Conservation (phyloP, 1,140 invertebrate species). For the Leptinotarsa lineolata region DNA sequence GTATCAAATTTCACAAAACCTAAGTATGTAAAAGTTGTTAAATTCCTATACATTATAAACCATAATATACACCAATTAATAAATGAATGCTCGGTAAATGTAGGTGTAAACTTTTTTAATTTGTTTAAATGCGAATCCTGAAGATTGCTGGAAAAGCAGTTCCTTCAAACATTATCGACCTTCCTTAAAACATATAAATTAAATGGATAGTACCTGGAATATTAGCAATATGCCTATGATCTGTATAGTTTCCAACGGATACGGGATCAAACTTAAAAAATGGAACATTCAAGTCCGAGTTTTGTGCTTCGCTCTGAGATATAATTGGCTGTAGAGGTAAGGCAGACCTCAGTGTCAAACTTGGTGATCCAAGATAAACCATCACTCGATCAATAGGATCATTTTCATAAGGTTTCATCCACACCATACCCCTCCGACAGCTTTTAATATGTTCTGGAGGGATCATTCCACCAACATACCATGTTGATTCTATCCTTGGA, state of each 20-base stretch:
- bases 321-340: conserved; percentile 68
- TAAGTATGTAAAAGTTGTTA: too few relatives aligned
- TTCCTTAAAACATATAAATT: too few relatives aligned
- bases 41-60: too few relatives aligned
- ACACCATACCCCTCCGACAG: conserved; percentile 39
- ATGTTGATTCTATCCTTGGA: conserved; percentile 78
- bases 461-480: conserved; percentile 73
- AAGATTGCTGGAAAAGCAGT: too few relatives aligned
- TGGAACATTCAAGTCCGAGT: conserved; percentile 61
- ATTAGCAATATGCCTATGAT: conserved; percentile 67
- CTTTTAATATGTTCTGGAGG: conserved; percentile 58
- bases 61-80: too few relatives aligned
- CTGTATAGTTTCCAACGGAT: conserved; percentile 60
- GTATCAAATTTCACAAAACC: too few relatives aligned
- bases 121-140: too few relatives aligned
- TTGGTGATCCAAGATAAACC: conserved; percentile 68
- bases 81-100: too few relatives aligned
- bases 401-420: conserved; percentile 56
- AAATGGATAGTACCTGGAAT: conserved; percentile 67
- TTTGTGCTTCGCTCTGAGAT: conserved; percentile 61
- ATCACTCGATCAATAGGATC: conserved; percentile 66
- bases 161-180: too few relatives aligned
- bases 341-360: conserved; percentile 63
- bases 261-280: conserved; percentile 63
- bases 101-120: too few relatives aligned